A percentile compares a stretch with the other conserved stretches of the same genome.
These are phyloP conservation scores for Eutrigla gurnardus DNA, from an alignment of 2,797 vertebrate species.

Conservation along the genomic window DNA sequence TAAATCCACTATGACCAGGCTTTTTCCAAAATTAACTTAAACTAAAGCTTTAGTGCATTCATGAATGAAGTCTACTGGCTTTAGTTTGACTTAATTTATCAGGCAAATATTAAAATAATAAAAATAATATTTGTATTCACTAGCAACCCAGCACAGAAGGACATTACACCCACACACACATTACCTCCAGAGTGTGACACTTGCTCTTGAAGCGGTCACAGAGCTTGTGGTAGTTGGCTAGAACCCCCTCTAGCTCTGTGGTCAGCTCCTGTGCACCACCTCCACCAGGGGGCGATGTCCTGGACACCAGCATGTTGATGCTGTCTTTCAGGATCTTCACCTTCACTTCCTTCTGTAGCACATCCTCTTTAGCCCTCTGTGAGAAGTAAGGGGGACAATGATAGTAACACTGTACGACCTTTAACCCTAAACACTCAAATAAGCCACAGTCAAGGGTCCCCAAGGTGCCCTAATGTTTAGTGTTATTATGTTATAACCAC, in stretches of 20 bases:
- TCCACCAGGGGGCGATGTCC: slow-evolving; percentile 83
- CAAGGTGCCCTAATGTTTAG: background rate
- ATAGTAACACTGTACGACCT: background rate
- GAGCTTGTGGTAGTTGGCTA: slow-evolving; percentile 95
- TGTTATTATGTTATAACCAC: background rate
- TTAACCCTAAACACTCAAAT: background rate
- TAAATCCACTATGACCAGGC: background rate
- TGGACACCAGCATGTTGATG: slow-evolving; percentile 90
- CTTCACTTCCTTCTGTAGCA: slow-evolving; percentile 97
- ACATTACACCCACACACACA: slow-evolving; percentile 11
- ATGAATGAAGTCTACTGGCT: too few relatives aligned
- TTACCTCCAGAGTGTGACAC: slow-evolving; percentile 96
- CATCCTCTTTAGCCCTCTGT: slow-evolving; percentile 98
- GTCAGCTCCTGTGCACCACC: slow-evolving; percentile 84
- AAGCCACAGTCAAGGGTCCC: background rate
- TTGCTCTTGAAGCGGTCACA: slow-evolving; percentile 97
- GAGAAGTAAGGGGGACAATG: slow-evolving; percentile 12
- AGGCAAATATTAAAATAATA: too few relatives aligned
- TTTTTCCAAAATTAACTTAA: background rate
- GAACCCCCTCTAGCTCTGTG: slow-evolving; percentile 86
- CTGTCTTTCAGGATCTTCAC: slow-evolving; percentile 98
- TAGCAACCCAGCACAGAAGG: background rate
- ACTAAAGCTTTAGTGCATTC: too few relatives aligned
- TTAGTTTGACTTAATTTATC: too few relatives aligned
- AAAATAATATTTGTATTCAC: too few relatives aligned